A percentile compares a stretch with the other conserved stretches of the same genome.
Evolutionary conservation across 2,113 vertebrate species (phyloP).

Genomic region (Atrichornis clamosus): DNA sequence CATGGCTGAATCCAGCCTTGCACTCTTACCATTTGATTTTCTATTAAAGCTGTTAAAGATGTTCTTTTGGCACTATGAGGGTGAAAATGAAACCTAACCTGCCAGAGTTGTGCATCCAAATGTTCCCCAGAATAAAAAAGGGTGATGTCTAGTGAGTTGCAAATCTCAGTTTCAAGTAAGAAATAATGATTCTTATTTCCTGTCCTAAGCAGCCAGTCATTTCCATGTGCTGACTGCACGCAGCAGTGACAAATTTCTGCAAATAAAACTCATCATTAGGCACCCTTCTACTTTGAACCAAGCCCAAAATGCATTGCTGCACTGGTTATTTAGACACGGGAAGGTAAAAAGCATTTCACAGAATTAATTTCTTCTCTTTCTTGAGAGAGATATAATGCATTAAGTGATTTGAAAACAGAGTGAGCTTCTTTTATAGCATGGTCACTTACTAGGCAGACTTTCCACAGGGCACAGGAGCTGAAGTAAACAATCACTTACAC

Average conservation of each 20-base stretch:
- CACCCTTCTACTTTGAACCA: background rate
- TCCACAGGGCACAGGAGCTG: background rate
- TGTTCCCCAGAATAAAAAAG: background rate
- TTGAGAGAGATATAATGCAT: background rate
- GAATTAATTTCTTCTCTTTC: conserved; percentile 32
- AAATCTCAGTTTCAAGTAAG: background rate
- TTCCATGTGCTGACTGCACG: background rate
- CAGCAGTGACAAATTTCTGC: background rate
- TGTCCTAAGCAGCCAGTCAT: background rate
- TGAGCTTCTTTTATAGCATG: background rate
- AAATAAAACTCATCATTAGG: background rate
- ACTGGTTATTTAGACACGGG: background rate
- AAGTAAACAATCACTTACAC: conserved; percentile 13
- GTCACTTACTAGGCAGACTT: background rate
- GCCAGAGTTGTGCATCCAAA: background rate
- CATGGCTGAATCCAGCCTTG: background rate
- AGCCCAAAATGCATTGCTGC: background rate
- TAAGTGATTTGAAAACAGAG: background rate
- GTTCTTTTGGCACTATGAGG: background rate
- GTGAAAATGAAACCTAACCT: background rate
- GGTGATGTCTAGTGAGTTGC: background rate
- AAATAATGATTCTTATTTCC: background rate
- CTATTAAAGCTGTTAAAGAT: background rate
- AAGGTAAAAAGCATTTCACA: conserved; percentile 9
- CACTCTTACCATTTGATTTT: background rate